Conservation (phyloP, 1,140 invertebrate genomes). For the Atta texana region DNA sequence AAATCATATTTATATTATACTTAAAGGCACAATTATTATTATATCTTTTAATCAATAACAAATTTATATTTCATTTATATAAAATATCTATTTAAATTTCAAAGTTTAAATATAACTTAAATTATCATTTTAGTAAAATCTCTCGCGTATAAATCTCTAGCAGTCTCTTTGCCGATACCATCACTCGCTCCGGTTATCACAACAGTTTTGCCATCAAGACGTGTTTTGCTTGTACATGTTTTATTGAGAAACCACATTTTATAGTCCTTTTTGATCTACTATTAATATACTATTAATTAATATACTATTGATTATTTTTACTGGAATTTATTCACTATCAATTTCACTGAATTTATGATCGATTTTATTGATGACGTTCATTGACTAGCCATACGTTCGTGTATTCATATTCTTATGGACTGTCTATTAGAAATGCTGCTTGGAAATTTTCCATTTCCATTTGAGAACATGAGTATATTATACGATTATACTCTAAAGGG, state of each 20-base stretch:
- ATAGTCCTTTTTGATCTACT: not conserved
- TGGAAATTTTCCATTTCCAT: no score
- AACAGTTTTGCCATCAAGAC: conserved; percentile 21
- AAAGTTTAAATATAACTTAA: not conserved
- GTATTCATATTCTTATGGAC: no score
- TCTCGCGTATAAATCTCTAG: conserved; percentile 91
- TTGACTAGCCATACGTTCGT: no score
- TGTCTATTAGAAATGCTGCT: no score
- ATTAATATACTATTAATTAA: not conserved
- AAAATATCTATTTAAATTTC: not conserved
- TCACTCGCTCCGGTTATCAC: conserved; percentile 94
- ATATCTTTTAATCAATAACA: not conserved
- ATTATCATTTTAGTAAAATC: conserved; percentile 73
- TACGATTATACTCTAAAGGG: no score
- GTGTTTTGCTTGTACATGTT: conserved; percentile 8
- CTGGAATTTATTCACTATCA: not conserved
- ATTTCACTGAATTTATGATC: not conserved
- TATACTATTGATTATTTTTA: not conserved
- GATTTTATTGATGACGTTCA: no score
- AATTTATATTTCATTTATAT: not conserved
- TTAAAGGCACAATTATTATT: no score
- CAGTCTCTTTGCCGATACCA: conserved; percentile 96
- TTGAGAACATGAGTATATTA: no score
- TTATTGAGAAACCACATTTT: not conserved
- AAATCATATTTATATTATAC: no score